phyloP scores from a whole-genome alignment of 2,113 vertebrate species.

The Cyprinus carpio region DNA sequence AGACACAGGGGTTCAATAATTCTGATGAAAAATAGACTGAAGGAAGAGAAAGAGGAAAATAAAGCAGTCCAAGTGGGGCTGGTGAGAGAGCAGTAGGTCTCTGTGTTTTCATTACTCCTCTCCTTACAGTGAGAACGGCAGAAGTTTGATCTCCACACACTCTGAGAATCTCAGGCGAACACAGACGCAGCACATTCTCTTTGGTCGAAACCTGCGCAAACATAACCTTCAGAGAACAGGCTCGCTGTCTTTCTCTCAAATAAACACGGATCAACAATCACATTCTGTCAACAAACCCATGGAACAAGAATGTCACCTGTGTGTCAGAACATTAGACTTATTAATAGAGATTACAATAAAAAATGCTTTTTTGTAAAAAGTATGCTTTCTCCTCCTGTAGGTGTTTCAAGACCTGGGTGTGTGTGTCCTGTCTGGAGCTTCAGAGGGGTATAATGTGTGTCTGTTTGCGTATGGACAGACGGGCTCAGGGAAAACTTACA shows the following conservation, averaged over 20 bases:
- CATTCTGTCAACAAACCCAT: neutral
- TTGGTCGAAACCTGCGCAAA: neutral
- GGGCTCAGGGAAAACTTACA: conserved; percentile 97
- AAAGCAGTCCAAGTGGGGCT: neutral
- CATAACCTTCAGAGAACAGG: conserved; percentile 5
- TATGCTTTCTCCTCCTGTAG: conserved; percentile 67
- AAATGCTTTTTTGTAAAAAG: neutral
- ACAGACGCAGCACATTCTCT: conserved; percentile 5
- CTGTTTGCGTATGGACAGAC: conserved; percentile 98
- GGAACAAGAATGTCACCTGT: neutral
- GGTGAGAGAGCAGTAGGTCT: neutral
- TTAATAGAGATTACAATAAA: neutral
- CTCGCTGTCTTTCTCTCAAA: neutral
- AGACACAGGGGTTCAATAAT: neutral
- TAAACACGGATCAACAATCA: neutral
- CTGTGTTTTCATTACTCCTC: conserved; percentile 8
- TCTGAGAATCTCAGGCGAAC: neutral
- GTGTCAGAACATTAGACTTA: neutral
- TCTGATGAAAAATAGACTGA: neutral
- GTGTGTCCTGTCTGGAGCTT: conserved; percentile 87
- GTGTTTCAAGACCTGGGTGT: conserved; percentile 95
- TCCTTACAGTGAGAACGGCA: neutral
- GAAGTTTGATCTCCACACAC: conserved; percentile 4
- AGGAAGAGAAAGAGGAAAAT: neutral
- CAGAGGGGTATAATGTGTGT: conserved; percentile 95